Evolutionary conservation across 2,888 invertebrate species (phyloP).

Genomic region (Matsumyia berberina): DNA sequence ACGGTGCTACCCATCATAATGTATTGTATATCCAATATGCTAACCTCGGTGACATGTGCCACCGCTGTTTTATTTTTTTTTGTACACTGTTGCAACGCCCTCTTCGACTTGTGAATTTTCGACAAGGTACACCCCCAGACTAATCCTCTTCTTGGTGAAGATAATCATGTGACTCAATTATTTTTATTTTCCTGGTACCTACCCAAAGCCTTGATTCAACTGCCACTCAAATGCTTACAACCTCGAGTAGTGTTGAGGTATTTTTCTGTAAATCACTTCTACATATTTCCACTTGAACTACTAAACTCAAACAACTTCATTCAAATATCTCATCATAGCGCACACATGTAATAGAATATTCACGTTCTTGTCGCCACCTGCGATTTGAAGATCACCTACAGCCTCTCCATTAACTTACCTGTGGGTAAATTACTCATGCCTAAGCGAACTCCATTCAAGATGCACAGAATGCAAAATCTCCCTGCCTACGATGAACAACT

Average conservation of each 20-base stretch:
- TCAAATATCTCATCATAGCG: conserved; percentile 1
- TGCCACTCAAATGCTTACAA: background rate
- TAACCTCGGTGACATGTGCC: too few species aligned
- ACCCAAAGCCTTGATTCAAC: background rate
- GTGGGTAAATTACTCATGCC: conserved; percentile 34
- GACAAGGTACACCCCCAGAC: too few species aligned
- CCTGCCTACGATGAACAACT: conserved; percentile 10
- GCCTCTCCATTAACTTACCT: conserved; percentile 32
- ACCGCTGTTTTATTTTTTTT: too few species aligned
- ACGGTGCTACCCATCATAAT: too few species aligned
- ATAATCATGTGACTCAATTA: too few species aligned
- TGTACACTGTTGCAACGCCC: too few species aligned
- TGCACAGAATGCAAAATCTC: conserved; percentile 28
- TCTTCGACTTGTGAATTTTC: too few species aligned
- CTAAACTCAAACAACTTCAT: conserved; percentile 31
- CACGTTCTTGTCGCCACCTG: conserved; percentile 55
- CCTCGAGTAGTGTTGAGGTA: conserved; percentile 22
- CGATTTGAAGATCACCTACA: conserved; percentile 60
- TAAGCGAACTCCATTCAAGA: conserved; percentile 46
- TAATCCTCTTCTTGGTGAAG: too few species aligned
- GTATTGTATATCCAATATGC: too few species aligned
- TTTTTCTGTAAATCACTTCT: conserved; percentile 3
- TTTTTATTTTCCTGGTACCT: too few species aligned
- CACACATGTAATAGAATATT: conserved; percentile 49
- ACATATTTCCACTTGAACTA: conserved; percentile 42